These are phyloP conservation scores for Rhabdophis nuchalis DNA, from an alignment of 2,797 vertebrate species.

Conservation along the genomic window DNA sequence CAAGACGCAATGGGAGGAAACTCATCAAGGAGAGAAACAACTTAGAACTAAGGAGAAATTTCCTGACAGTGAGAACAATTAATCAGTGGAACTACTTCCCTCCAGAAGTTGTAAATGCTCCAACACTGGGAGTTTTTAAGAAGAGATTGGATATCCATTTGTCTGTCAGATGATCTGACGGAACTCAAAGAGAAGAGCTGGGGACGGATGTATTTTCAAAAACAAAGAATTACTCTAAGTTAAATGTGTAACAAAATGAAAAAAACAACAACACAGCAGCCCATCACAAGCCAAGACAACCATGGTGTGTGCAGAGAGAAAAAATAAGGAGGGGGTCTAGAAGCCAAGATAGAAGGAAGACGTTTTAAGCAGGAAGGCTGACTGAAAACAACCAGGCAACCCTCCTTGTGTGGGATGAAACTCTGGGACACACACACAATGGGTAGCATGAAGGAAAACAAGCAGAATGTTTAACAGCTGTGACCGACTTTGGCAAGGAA, in stretches of 20 bases:
- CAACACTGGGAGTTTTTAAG: too few relatives aligned
- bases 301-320: not conserved
- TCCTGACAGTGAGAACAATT: too few relatives aligned
- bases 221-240: not conserved
- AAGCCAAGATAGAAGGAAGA: not conserved
- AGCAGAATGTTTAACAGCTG: not conserved
- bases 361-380: not conserved
- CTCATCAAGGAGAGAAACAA: too few relatives aligned
- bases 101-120: too few relatives aligned
- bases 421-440: not conserved
- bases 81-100: too few relatives aligned
- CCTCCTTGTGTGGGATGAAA: not conserved
- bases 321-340: not conserved
- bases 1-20: too few relatives aligned
- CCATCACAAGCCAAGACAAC: not conserved
- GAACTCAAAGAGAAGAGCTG: not conserved
- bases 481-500: not conserved
- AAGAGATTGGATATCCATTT: too few relatives aligned
- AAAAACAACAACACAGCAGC: not conserved
- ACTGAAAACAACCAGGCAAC: not conserved
- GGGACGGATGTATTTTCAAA: not conserved
- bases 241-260: not conserved
- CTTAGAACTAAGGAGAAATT: too few relatives aligned
- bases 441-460: not conserved
- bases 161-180: too few relatives aligned